These are phyloP conservation scores for Phenganax stokvisi DNA, from an alignment of 92 coral and sea anemone genomes.

Conservation along the genomic window DNA sequence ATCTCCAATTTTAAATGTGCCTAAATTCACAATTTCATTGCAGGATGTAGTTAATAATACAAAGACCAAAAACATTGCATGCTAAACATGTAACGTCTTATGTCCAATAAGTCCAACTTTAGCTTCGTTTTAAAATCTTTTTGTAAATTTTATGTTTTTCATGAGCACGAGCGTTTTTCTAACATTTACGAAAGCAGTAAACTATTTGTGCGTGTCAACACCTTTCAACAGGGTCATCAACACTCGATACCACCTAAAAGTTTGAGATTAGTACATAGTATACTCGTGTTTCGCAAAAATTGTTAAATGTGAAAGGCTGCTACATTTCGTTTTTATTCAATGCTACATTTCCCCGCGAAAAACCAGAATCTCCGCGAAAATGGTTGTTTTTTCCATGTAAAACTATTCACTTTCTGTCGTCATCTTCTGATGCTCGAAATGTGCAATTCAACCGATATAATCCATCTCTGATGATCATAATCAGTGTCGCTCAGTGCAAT, in stretches of 20 bases:
- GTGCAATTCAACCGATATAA: too few species aligned
- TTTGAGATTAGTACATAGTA: too few species aligned
- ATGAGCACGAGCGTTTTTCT: not conserved
- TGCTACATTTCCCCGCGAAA: not conserved
- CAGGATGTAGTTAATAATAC: not conserved
- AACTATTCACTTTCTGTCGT: not conserved
- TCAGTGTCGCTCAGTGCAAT: too few species aligned
- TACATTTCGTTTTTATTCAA: too few species aligned
- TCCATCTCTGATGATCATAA: too few species aligned
- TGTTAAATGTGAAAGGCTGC: too few species aligned
- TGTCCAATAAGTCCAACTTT: too few species aligned
- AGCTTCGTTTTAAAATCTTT: not conserved
- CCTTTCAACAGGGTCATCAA: not conserved
- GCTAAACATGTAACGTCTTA: not conserved
- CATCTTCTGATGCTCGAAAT: not conserved
- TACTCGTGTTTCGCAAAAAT: too few species aligned
- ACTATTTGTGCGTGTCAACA: slow-evolving; percentile 6
- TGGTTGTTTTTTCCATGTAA: not conserved
- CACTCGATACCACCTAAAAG: not conserved
- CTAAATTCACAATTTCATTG: not conserved
- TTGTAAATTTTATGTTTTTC: not conserved
- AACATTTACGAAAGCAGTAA: not conserved
- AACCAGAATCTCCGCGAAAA: not conserved
- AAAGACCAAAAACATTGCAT: not conserved
- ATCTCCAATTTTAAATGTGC: not conserved